These are phyloP conservation scores for Amphibalanus amphitrite DNA, from an alignment of 1,140 invertebrate species.

Conservation along the genomic window DNA sequence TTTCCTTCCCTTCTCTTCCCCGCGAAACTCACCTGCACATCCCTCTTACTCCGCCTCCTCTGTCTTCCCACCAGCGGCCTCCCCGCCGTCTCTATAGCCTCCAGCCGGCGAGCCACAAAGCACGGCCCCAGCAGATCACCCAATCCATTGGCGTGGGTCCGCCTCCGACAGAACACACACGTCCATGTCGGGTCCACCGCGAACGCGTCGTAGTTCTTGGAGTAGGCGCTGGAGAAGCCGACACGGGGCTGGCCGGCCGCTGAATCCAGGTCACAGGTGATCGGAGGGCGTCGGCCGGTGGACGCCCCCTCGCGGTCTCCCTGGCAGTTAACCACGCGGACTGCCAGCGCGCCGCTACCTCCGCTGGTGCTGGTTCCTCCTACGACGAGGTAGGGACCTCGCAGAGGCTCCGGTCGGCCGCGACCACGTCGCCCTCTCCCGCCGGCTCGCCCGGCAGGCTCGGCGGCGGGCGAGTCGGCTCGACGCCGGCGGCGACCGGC, in stretches of 20 bases:
- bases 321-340: background rate
- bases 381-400: background rate
- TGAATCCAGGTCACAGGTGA: background rate
- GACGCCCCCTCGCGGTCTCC: background rate
- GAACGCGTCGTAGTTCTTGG: slow-evolving; percentile 4
- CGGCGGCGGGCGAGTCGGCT: background rate
- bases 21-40: no score
- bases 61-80: no score
- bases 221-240: background rate
- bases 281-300: background rate
- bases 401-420: background rate
- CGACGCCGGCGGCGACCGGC: background rate
- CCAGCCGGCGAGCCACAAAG: background rate
- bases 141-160: background rate
- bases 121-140: background rate
- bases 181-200: background rate
- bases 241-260: background rate
- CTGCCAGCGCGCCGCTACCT: background rate
- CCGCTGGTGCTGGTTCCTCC: no score
- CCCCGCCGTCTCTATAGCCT: no score
- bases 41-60: no score
- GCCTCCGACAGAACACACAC: background rate
- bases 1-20: no score
- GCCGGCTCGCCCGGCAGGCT: no score
- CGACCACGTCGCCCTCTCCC: background rate